Evolutionary conservation across 2,113 vertebrate species (phyloP).

Genomic region (Brachyhypopomus gauderio): DNA sequence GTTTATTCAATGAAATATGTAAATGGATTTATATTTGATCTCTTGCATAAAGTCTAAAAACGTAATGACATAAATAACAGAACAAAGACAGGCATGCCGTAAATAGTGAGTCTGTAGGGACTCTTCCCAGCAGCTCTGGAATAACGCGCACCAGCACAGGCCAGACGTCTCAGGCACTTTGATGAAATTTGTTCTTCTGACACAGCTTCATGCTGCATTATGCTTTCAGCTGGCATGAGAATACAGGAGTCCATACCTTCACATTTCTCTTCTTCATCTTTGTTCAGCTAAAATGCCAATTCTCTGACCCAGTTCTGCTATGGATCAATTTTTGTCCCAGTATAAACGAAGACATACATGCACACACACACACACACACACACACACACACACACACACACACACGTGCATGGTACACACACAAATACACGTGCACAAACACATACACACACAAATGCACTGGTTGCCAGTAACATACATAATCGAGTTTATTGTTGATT

Average conservation of each 20-base stretch:
- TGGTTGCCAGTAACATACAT: too few species aligned
- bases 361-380: too few species aligned
- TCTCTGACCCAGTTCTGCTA: conserved; percentile 48
- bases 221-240: conserved; percentile 8
- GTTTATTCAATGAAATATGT: neutral
- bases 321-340: conserved; percentile 14
- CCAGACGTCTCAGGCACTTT: conserved; percentile 1
- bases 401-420: too few species aligned
- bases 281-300: conserved; percentile 21
- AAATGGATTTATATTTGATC: conserved; percentile 13
- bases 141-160: neutral
- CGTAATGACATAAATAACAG: conserved; percentile 20
- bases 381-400: too few species aligned
- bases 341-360: too few species aligned
- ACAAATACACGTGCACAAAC: too few species aligned
- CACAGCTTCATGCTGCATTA: conserved; percentile 4
- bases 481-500: too few species aligned
- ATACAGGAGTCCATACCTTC: neutral
- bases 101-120: conserved; percentile 12
- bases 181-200: conserved; percentile 33
- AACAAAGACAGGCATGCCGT: conserved; percentile 22
- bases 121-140: conserved; percentile 7
- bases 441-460: too few species aligned
- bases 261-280: neutral
- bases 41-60: conserved; percentile 17